Conservation (phyloP, 2,113 vertebrate genomes). For the Corapipo altera region DNA sequence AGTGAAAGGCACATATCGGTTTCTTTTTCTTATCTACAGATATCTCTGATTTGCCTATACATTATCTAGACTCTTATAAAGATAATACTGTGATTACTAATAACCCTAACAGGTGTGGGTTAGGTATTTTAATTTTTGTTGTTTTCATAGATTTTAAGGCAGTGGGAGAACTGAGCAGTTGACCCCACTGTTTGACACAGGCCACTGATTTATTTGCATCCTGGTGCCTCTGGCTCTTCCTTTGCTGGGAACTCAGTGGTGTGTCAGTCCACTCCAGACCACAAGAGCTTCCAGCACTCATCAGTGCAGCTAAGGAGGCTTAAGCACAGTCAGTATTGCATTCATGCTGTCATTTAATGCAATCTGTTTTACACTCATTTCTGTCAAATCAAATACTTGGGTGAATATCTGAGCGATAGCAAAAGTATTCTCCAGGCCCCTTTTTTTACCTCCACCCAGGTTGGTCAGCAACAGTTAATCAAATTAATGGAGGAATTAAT, state of each 20-base stretch:
- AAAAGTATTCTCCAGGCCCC: not conserved
- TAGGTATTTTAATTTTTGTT: conserved; percentile 15
- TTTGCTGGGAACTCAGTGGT: not conserved
- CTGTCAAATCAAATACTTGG: not conserved
- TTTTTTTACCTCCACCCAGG: not conserved
- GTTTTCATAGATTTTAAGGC: not conserved
- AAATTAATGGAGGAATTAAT: not conserved
- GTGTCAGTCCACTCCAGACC: not conserved
- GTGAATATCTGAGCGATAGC: not conserved
- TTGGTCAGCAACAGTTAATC: not conserved
- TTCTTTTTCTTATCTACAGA: not conserved
- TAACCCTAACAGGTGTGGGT: not conserved
- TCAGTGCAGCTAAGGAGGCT: not conserved
- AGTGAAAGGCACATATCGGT: conserved; percentile 39
- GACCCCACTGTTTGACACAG: not conserved
- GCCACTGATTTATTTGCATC: not conserved
- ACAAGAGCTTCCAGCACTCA: not conserved
- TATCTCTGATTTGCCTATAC: not conserved
- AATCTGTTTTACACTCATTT: not conserved
- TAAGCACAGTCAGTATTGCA: not conserved
- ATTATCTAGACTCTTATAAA: not conserved
- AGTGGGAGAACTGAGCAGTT: not conserved
- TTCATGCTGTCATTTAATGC: not conserved
- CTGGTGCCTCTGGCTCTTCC: not conserved
- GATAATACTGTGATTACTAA: not conserved